Conservation (phyloP, 2,888 invertebrate genomes). For the Pheosia gnoma region DNA sequence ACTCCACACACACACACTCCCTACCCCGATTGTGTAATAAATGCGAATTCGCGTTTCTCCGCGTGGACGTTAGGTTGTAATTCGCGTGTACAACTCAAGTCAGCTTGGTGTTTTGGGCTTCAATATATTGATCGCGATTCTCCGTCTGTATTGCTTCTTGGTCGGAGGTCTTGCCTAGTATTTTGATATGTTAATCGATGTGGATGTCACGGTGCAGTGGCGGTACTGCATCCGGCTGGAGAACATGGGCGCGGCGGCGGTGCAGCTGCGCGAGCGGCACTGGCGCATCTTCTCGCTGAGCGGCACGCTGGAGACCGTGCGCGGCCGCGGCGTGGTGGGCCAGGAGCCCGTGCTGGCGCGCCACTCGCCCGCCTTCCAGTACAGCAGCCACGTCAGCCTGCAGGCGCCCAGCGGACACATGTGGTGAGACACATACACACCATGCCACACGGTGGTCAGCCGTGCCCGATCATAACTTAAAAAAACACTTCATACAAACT, state of each 20-base stretch:
- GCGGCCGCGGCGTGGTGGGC: conserved; percentile 98
- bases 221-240: conserved; percentile 98
- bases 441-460: too few relatives aligned
- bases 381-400: conserved; percentile 97
- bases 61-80: too few relatives aligned
- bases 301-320: conserved; percentile 96
- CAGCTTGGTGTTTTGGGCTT: too few relatives aligned
- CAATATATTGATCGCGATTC: too few relatives aligned
- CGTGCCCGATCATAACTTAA: too few relatives aligned
- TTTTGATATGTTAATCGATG: neutral
- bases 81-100: too few relatives aligned
- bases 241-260: conserved; percentile 94
- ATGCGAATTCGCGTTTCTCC: too few relatives aligned
- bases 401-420: conserved; percentile 99
- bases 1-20: too few relatives aligned
- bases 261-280: conserved; percentile 97
- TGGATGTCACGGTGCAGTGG: conserved; percentile 84
- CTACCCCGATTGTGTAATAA: too few relatives aligned
- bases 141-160: too few relatives aligned
- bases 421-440: conserved; percentile 86
- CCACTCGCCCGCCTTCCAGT: conserved; percentile 97
- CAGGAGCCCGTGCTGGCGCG: conserved; percentile 97
- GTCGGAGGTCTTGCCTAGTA: neutral
- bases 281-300: conserved; percentile 98
- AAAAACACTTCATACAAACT: too few relatives aligned